phyloP scores from a whole-genome alignment of 2,797 vertebrate genomes.

The Hyperoplus lanceolatus region DNA sequence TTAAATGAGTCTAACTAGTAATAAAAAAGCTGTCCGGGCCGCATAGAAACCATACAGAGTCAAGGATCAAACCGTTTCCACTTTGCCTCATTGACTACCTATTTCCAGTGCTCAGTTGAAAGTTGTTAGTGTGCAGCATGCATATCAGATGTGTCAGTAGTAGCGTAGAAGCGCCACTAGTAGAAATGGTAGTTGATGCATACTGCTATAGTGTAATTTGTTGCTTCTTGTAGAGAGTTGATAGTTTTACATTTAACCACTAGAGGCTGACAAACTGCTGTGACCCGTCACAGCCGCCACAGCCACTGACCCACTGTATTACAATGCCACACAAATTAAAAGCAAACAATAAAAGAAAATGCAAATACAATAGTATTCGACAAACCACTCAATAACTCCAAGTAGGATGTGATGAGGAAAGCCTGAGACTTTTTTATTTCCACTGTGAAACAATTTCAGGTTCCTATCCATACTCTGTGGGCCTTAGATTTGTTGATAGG shows the following conservation, averaged over 20 bases:
- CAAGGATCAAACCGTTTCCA: not conserved
- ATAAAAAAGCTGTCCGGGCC: not conserved
- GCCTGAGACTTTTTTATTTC: conserved; percentile 6
- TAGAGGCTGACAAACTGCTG: conserved; percentile 84
- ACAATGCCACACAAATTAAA: conserved; percentile 39
- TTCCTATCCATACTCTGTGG: not conserved
- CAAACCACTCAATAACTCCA: conserved; percentile 15
- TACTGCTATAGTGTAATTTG: not conserved
- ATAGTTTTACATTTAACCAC: conserved; percentile 73
- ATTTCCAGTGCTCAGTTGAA: not conserved
- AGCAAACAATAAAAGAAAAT: conserved; percentile 37
- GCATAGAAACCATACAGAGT: not conserved
- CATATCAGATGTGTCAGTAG: not conserved
- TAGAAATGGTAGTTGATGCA: not conserved
- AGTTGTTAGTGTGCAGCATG: not conserved
- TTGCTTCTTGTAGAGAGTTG: conserved; percentile 2
- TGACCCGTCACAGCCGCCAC: conserved; percentile 42
- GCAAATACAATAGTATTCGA: conserved; percentile 22
- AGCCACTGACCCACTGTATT: conserved; percentile 9
- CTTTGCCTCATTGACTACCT: not conserved
- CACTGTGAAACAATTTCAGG: conserved; percentile 10
- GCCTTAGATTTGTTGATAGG: not conserved
- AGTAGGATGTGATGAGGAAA: conserved; percentile 8
- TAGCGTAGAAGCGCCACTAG: not conserved
- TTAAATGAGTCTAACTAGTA: not conserved